Percentiles rank a stretch among this genome's conserved stretches.
Conservation (phyloP, 2,888 invertebrate species). For the Leucophora obtusa region DNA sequence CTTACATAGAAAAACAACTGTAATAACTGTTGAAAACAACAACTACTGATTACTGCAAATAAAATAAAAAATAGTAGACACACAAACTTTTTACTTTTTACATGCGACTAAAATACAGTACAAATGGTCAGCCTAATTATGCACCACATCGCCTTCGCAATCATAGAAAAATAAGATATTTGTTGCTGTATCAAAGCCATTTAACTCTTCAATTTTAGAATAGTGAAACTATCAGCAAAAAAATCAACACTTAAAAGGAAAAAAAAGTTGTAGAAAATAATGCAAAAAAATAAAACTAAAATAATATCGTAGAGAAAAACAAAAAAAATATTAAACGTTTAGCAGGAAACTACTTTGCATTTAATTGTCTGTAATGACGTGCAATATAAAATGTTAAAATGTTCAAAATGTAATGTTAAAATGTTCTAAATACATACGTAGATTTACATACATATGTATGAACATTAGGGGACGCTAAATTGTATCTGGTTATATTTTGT, state of each 20-base stretch:
- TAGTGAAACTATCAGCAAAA: constrained; percentile 42
- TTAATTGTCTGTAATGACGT: constrained; percentile 79
- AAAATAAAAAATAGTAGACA: no score
- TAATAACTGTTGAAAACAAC: no score
- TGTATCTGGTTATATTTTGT: no score
- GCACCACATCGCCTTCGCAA: constrained; percentile 52
- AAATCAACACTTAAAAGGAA: constrained; percentile 23
- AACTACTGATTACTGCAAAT: no score
- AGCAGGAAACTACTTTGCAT: constrained; percentile 79
- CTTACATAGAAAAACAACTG: no score
- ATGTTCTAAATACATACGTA: not conserved
- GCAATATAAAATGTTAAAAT: constrained; percentile 78
- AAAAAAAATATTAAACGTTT: constrained; percentile 68
- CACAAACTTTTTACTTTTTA: no score
- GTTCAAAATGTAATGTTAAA: constrained; percentile 62
- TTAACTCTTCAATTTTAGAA: constrained; percentile 56
- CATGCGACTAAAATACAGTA: no score
- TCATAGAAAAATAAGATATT: constrained; percentile 40
- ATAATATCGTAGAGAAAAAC: constrained; percentile 47
- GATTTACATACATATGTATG: not conserved
- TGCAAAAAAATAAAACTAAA: constrained; percentile 18
- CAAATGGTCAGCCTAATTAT: not conserved
- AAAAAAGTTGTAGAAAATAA: constrained; percentile 52
- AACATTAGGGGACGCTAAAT: not conserved
- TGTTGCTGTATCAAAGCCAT: constrained; percentile 52